Percentiles rank a stretch among this genome's conserved stretches.
Evolutionary conservation across 2,113 vertebrate species (phyloP).

Genomic region (Alethe castanea): DNA sequence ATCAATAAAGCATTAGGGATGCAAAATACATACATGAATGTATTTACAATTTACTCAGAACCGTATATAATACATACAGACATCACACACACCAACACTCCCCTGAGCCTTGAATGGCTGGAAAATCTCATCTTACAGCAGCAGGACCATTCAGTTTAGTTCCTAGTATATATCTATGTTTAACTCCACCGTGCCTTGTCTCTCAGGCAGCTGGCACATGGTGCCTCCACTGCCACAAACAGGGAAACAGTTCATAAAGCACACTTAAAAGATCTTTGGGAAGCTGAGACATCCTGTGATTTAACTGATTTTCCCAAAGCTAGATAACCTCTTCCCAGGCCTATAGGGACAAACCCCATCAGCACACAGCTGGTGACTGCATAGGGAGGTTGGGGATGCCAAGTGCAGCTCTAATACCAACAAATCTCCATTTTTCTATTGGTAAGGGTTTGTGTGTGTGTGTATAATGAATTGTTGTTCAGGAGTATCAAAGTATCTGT

Average conservation of each 20-base stretch:
- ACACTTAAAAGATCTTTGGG: neutral
- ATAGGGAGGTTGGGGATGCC: neutral
- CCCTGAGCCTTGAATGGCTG: neutral
- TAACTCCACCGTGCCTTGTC: neutral
- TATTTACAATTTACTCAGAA: neutral
- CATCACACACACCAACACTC: neutral
- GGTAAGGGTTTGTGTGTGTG: neutral
- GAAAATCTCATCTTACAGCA: neutral
- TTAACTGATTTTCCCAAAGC: neutral
- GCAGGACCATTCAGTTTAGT: neutral
- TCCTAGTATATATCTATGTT: neutral
- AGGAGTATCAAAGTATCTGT: neutral
- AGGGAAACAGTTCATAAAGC: neutral
- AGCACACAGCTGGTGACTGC: neutral
- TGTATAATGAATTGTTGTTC: neutral
- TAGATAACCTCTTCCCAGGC: neutral
- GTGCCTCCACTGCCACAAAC: neutral
- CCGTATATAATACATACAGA: neutral
- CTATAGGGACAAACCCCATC: rapidly evolving
- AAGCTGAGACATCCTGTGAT: neutral
- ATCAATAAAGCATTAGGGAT: neutral
- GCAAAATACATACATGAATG: neutral
- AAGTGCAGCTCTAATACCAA: neutral
- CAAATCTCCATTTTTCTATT: neutral
- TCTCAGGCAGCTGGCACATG: neutral